These are phyloP conservation scores for Bilobella aurantiaca DNA, from an alignment of 1,140 invertebrate genomes.

Conservation along the genomic window DNA sequence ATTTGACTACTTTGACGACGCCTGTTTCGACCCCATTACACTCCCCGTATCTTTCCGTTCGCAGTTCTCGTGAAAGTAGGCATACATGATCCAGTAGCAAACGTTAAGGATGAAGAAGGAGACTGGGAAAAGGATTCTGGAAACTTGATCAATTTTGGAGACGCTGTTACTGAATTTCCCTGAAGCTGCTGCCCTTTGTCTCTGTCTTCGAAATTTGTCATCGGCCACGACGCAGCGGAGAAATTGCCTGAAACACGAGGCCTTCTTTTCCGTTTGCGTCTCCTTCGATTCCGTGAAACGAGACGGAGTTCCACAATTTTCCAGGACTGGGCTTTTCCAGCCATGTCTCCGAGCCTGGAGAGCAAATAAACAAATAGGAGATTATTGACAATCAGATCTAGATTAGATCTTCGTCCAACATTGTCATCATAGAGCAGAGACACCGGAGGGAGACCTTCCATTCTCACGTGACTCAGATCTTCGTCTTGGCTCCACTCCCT, in stretches of 20 bases:
- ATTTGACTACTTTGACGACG: too few relatives aligned
- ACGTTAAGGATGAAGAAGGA: constrained; percentile 40
- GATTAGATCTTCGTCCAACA: too few relatives aligned
- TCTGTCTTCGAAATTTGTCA: constrained; percentile 59
- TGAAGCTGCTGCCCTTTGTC: constrained; percentile 36
- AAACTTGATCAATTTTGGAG: constrained; percentile 72
- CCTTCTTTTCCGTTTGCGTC: constrained; percentile 63
- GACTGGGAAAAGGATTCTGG: constrained; percentile 72
- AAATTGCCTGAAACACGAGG: constrained; percentile 64
- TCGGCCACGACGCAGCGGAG: constrained; percentile 68
- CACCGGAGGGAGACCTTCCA: neutral
- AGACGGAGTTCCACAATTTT: neutral
- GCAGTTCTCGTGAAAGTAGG: constrained; percentile 14
- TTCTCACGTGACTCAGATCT: neutral
- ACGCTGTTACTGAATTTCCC: constrained; percentile 62
- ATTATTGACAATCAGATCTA: neutral
- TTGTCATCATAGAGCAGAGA: neutral
- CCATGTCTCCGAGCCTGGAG: neutral
- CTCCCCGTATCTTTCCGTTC: constrained; percentile 1
- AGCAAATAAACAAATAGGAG: neutral
- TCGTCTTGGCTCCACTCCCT: neutral
- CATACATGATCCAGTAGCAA: constrained; percentile 18
- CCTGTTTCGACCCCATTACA: too few relatives aligned
- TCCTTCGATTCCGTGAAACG: constrained; percentile 28
- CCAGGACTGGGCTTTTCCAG: neutral